Evolutionary conservation across 2,113 vertebrate species (phyloP).

Genomic region (Pterocles orientalis): DNA sequence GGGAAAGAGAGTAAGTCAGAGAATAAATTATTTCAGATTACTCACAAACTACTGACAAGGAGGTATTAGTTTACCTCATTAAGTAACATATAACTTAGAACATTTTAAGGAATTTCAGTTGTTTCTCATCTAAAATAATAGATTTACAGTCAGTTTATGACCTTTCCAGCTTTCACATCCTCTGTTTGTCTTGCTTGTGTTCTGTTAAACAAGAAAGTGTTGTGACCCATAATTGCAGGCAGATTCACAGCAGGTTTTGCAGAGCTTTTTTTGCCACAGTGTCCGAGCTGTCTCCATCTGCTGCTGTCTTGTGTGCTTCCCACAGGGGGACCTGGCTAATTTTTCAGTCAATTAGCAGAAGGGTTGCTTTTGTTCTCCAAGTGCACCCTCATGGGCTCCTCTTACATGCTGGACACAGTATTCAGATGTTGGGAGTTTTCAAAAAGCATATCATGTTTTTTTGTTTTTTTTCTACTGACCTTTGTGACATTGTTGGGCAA

Average conservation of each 20-base stretch:
- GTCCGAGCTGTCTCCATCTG: slow-evolving; percentile 93
- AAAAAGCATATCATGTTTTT: slow-evolving; percentile 80
- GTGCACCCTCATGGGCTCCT: slow-evolving; percentile 83
- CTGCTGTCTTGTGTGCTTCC: slow-evolving; percentile 83
- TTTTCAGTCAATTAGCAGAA: slow-evolving; percentile 99
- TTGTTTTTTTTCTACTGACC: slow-evolving; percentile 81
- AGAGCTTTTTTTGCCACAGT: slow-evolving; percentile 78
- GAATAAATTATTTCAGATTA: background rate
- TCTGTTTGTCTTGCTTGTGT: slow-evolving; percentile 72
- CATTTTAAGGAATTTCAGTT: background rate
- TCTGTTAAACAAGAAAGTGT: slow-evolving; percentile 88
- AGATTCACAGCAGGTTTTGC: slow-evolving; percentile 88
- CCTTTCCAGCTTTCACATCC: slow-evolving; percentile 70
- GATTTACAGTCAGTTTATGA: slow-evolving; percentile 68
- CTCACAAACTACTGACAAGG: background rate
- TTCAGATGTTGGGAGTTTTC: slow-evolving; percentile 81
- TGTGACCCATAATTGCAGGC: slow-evolving; percentile 89
- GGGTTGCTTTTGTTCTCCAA: slow-evolving; percentile 92
- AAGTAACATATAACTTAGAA: background rate
- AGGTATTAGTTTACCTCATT: background rate
- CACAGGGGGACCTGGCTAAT: slow-evolving; percentile 90
- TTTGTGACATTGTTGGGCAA: slow-evolving; percentile 88
- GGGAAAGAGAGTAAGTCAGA: background rate
- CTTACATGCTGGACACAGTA: slow-evolving; percentile 76
- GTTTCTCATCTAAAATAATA: background rate